phyloP scores from a whole-genome alignment of 23 tunicate species.

The Trididemnum miniatum region DNA sequence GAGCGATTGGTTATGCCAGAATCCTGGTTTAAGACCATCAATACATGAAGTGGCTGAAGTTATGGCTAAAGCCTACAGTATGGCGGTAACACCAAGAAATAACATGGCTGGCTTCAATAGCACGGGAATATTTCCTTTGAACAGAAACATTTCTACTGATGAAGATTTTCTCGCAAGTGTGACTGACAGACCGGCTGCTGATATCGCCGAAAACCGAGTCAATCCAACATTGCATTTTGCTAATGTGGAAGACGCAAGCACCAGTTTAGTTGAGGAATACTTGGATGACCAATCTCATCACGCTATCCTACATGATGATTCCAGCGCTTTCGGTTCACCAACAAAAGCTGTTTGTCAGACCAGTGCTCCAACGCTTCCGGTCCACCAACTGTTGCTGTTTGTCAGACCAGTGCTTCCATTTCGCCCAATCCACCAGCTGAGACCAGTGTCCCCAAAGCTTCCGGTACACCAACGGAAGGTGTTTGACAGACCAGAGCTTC shows the following conservation, averaged over 20 bases:
- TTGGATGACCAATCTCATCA: background rate
- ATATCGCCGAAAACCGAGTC: background rate
- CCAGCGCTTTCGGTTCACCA: background rate
- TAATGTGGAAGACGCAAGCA: background rate
- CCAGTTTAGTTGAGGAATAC: background rate
- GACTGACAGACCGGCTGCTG: conserved; percentile 19
- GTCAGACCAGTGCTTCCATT: background rate
- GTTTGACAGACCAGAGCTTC: background rate
- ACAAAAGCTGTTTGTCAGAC: background rate
- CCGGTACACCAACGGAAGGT: background rate
- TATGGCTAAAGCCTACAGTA: background rate
- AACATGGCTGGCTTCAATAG: background rate
- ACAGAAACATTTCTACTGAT: background rate
- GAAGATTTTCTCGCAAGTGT: conserved; percentile 7
- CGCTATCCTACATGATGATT: background rate
- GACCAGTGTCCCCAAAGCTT: background rate
- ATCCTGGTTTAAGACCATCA: background rate
- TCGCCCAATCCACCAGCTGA: background rate
- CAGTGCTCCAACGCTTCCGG: background rate
- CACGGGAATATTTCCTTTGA: conserved; percentile 2
- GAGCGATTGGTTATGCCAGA: background rate
- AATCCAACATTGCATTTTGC: background rate
- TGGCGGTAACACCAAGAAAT: conserved; percentile 2
- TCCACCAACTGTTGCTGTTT: background rate
- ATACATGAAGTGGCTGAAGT: background rate